Evolutionary conservation across 2,888 invertebrate species (phyloP).

Genomic region (Poecilobothrus nobilitatus): DNA sequence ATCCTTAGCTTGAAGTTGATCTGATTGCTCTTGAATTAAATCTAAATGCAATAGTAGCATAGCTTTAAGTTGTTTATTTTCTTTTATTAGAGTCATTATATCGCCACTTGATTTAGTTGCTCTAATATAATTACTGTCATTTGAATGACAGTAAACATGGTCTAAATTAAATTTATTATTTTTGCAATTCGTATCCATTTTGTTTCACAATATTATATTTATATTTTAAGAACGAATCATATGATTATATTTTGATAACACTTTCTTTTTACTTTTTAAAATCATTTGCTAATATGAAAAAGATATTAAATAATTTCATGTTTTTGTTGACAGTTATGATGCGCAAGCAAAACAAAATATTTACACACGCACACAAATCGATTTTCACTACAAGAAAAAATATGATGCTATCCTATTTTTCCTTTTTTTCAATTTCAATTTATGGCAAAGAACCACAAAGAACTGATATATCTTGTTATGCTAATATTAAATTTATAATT

Average conservation of each 20-base stretch:
- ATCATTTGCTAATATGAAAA: neutral
- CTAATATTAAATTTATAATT: neutral
- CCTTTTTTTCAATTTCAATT: neutral
- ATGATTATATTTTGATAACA: neutral
- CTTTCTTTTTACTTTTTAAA: neutral
- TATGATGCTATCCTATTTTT: neutral
- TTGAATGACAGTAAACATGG: constrained; percentile 36
- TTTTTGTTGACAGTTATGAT: neutral
- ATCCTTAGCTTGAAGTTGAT: constrained; percentile 70
- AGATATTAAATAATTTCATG: neutral
- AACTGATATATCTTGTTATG: neutral
- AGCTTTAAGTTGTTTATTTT: constrained; percentile 53
- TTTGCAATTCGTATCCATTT: constrained; percentile 25
- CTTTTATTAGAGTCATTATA: constrained; percentile 36
- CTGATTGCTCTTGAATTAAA: constrained; percentile 83
- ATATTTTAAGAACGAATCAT: neutral
- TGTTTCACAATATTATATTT: neutral
- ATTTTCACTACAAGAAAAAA: neutral
- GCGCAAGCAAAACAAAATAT: constrained; percentile 6
- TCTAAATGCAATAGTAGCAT: constrained; percentile 75
- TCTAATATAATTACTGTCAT: constrained; percentile 30
- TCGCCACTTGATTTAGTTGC: constrained; percentile 29
- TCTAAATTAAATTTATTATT: constrained; percentile 32
- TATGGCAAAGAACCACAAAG: neutral
- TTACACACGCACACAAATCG: constrained; percentile 6